These are phyloP conservation scores for Benthosema pterotum DNA, from an alignment of 2,797 vertebrate species.

Conservation along the genomic window DNA sequence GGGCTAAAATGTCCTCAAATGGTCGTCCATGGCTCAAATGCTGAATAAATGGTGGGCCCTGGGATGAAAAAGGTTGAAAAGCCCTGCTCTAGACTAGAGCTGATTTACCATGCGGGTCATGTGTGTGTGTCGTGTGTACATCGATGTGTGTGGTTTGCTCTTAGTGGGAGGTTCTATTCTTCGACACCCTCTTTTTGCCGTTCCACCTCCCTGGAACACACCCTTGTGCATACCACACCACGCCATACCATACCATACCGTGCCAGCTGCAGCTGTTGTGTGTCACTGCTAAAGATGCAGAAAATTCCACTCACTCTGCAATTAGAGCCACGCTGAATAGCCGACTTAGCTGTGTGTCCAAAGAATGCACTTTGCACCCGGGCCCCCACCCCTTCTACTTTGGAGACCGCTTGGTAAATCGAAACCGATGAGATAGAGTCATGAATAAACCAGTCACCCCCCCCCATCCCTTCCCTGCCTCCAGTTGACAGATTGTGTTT, in stretches of 20 bases:
- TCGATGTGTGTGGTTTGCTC: constrained; percentile 28
- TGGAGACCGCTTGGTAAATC: constrained; percentile 65
- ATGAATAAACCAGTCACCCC: constrained; percentile 52
- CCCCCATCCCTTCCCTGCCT: constrained; percentile 41
- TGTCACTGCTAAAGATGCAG: constrained; percentile 69
- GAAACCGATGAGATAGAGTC: constrained; percentile 62
- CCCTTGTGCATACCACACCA: constrained; percentile 66
- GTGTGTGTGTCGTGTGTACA: background rate
- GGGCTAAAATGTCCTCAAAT: too few relatives aligned
- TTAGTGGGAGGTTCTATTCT: constrained; percentile 57
- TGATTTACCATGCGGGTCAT: too few relatives aligned
- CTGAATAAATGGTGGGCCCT: too few relatives aligned
- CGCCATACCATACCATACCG: constrained; percentile 71
- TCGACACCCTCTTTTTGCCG: constrained; percentile 66
- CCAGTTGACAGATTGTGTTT: constrained; percentile 70
- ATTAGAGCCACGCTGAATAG: constrained; percentile 79
- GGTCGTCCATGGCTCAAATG: too few relatives aligned
- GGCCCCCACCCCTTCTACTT: constrained; percentile 38
- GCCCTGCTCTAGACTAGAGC: too few relatives aligned
- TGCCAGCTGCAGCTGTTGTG: constrained; percentile 79
- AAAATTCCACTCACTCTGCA: constrained; percentile 72
- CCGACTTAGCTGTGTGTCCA: constrained; percentile 71
- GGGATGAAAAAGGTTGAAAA: too few relatives aligned
- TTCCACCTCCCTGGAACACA: constrained; percentile 66
- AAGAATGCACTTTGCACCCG: constrained; percentile 65